Base-by-base conservation (phyloP, 2,888 invertebrate species). In the Aphrophora alni region DNA sequence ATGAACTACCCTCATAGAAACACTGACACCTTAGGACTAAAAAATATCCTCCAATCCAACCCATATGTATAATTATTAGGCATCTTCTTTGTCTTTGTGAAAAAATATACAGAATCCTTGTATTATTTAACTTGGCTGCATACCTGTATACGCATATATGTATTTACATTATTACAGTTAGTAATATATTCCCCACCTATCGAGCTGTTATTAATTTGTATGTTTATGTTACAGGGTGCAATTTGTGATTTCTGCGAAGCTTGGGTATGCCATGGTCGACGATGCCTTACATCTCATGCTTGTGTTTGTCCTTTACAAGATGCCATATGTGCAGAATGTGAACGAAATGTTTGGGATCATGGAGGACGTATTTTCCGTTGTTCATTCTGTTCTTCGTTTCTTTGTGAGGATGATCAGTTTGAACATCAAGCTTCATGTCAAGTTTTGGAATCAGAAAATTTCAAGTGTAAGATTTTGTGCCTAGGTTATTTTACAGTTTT, bases 391-490 rank as follows among this genome's bases (percentile, higher is more conserved):
- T 90, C 93, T 85, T 95, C 94, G 74, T 97, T 93, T 87, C 90
- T 96, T 4, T 98, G 98, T 88, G 97, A 97, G 89, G 97, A 97
- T 89, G 97, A 97, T 89, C 97, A 97, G 89, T 97, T 97, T 89
- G 98, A 98, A 89, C 98, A 98, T 89, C 98, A 98, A 89, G 98
- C 98, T 3, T 97, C 96, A 0, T 98, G 98, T 88, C 98, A 98
- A 90, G 95, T 97, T 81, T 90, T 98, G 7, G 98, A 98, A 87
- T 94, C 97, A 0, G 98, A 98, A 89, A 97, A 93, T 86, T 97
- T 95, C 88, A 98, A 98, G 90, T 98, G 98, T 93, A 89, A 90
- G 89, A 86, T 83, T 80, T 84, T 80, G n/a, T n/a, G n/a, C 3
- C 17, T 59, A 7, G 25, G 14, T n/a, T n/a, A n/a, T n/a, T n/a